Base-by-base conservation (phyloP, 2,888 invertebrate species). In the Sphinx pinastri region DNA sequence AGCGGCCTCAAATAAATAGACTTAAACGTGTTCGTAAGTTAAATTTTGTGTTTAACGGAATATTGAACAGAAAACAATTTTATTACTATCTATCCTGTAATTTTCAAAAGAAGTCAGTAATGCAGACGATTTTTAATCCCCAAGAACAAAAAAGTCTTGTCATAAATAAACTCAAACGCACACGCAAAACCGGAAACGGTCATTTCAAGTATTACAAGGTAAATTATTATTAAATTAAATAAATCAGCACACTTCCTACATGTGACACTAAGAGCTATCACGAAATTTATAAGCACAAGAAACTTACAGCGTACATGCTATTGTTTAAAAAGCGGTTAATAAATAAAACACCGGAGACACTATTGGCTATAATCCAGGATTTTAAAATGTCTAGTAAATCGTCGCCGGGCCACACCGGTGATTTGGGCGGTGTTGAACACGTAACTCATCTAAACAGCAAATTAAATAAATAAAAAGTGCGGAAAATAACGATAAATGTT, bases 351-450 rank as follows among this genome's bases (percentile, higher is more conserved):
- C 77, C 76, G 74, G 75, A 81, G 80, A 80, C 77, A 79, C 74
- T 71, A 77, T 83, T 89, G 87, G 88, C 87, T 67, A 71, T 72
- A 75, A 79, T 84, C 87, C 87, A 87, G 82, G 74, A 73, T 74
- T 74, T 77, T 79, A 79, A 79, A 79, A 77, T 77, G 73, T 76
- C 71, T 74, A 84, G 58, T 86, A 82, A 84, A 85, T 82, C 76
- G 70, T 54, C 71, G 72, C 72, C 71, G 69, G 70, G 59, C 69
- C 13, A 63, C 49, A 14, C 13, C 19, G 49, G 7, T 63, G 63
- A 63, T 63, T 63, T 49, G 63, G 63, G 63, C 47, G 63, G 49
- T 49, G 13, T 63, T 25, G 12, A 19, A 19, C 47, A 47, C 63
- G 16, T 47, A 63, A 47, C 13, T 63, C 49, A 49, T 49, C 12